Conservation (phyloP, 2,888 invertebrate genomes). For the Nebria salina region DNA sequence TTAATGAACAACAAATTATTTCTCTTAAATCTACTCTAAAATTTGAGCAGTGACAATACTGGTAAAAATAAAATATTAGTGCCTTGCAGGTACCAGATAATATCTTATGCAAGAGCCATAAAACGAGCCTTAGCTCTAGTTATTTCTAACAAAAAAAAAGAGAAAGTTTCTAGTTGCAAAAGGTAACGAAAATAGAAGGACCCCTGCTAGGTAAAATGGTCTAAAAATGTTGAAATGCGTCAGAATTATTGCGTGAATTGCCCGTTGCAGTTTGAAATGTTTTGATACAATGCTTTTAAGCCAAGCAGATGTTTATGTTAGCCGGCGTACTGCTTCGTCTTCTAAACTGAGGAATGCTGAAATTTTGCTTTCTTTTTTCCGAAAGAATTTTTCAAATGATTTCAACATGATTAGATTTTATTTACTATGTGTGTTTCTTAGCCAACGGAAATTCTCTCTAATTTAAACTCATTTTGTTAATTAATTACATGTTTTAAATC, state of each 20-base stretch:
- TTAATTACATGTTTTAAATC: background rate
- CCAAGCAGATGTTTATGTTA: constrained; percentile 7
- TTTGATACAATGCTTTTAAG: constrained; percentile 41
- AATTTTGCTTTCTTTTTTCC: constrained; percentile 29
- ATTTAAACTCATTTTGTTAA: background rate
- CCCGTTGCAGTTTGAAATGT: constrained; percentile 32
- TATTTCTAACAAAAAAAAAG: background rate
- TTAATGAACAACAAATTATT: background rate
- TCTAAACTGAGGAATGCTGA: constrained; percentile 25
- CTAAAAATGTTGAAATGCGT: background rate
- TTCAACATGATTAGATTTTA: constrained; percentile 29
- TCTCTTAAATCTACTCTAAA: too few relatives aligned
- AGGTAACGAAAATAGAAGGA: constrained; percentile 6
- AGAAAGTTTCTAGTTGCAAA: constrained; percentile 14
- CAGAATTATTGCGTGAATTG: background rate
- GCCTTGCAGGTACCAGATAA: background rate
- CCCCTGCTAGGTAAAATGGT: constrained; percentile 10
- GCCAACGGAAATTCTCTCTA: background rate
- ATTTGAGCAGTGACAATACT: too few relatives aligned
- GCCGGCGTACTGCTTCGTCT: background rate
- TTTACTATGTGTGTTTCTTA: constrained; percentile 25
- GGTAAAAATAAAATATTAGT: background rate
- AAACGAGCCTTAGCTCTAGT: background rate
- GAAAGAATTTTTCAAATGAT: constrained; percentile 27
- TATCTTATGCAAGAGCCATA: constrained; percentile 15